Evolutionary conservation across 1,140 invertebrate species (phyloP).

Genomic region (Trachymyrmex septentrionalis): DNA sequence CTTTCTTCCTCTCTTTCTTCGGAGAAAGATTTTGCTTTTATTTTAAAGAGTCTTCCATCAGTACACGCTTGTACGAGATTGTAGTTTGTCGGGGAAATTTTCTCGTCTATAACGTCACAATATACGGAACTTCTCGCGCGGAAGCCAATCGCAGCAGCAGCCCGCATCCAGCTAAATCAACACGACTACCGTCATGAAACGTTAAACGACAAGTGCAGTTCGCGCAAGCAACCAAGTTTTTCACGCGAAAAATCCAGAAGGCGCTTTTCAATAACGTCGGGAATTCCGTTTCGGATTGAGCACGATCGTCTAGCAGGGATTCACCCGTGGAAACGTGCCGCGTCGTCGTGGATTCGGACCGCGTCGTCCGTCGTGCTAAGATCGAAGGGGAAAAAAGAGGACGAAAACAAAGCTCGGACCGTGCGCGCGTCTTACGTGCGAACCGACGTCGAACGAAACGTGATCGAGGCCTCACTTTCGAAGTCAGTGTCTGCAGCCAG

Average conservation of each 20-base stretch:
- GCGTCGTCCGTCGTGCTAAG: conserved; percentile 36
- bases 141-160: conserved; percentile 1
- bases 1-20: not conserved
- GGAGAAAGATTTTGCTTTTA: not conserved
- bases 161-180: conserved; percentile 1
- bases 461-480: conserved; percentile 83
- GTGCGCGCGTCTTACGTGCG: conserved; percentile 52
- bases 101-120: conserved; percentile 14
- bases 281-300: not conserved
- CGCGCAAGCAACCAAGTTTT: conserved; percentile 5
- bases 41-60: not conserved
- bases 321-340: conserved; percentile 21
- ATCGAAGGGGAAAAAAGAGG: conserved; percentile 43
- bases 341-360: conserved; percentile 39
- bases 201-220: conserved; percentile 39
- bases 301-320: conserved; percentile 36
- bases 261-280: conserved; percentile 39
- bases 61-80: not conserved
- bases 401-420: conserved; percentile 56
- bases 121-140: conserved; percentile 11
- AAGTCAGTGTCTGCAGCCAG: conserved; percentile 66
- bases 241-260: not conserved
- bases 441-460: conserved; percentile 72
- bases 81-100: conserved; percentile 11
- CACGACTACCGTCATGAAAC: conserved; percentile 32